phyloP scores from a whole-genome alignment of 2,113 vertebrate genomes.

The Himantopus leucocephalus region DNA sequence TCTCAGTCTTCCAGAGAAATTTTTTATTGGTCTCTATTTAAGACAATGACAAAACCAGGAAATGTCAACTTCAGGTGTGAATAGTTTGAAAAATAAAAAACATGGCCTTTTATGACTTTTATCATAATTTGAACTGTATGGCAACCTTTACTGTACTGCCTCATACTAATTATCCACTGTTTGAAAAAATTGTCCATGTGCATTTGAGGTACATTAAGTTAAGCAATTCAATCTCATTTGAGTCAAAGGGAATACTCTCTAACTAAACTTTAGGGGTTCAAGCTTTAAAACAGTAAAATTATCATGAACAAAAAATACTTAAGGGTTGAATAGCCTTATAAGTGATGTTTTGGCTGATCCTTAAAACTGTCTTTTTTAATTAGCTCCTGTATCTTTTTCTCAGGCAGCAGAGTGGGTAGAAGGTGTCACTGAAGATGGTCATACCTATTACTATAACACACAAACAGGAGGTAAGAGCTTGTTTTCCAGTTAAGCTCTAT shows the following conservation, averaged over 20 bases:
- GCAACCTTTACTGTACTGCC: neutral
- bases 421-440: conserved; percentile 87
- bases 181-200: neutral
- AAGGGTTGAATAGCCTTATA: neutral
- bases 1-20: neutral
- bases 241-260: neutral
- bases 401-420: conserved; percentile 83
- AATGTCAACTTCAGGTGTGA: neutral
- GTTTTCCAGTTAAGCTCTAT: neutral
- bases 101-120: neutral
- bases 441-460: conserved; percentile 90
- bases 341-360: neutral
- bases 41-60: neutral
- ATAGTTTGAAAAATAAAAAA: neutral
- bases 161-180: neutral
- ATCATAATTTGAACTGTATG: neutral
- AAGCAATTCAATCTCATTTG: neutral
- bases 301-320: neutral
- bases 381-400: neutral
- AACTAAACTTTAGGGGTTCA: neutral
- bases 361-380: neutral
- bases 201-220: neutral
- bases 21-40: neutral
- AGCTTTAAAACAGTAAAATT: neutral
- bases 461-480: conserved; percentile 83